These are phyloP conservation scores for Tokudaia muenninki DNA, from an alignment of 2,797 vertebrate species.

Conservation along the genomic window DNA sequence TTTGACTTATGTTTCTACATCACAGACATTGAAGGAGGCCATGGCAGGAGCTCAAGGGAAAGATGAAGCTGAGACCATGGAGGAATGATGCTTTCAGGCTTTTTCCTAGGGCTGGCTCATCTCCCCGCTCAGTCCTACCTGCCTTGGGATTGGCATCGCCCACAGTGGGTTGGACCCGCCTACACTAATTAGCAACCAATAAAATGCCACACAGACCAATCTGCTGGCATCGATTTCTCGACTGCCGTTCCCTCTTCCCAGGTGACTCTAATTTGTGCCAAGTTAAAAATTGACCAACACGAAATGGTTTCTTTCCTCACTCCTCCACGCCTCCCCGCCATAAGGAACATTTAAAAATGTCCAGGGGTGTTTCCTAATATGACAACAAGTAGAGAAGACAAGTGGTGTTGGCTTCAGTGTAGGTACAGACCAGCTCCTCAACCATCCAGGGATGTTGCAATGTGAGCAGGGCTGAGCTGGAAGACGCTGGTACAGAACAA, in stretches of 20 bases:
- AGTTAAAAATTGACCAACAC: not conserved
- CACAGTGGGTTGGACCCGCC: not conserved
- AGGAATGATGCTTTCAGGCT: not conserved
- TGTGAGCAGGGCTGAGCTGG: not conserved
- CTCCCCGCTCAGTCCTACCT: not conserved
- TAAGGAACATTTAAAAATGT: not conserved
- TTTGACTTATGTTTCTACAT: not conserved
- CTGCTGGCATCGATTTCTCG: not conserved
- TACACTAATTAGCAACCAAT: not conserved
- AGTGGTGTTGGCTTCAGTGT: too few relatives aligned
- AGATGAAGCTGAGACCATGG: too few relatives aligned
- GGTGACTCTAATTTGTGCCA: not conserved
- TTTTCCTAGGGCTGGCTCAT: not conserved
- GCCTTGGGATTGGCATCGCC: not conserved
- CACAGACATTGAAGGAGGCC: not conserved
- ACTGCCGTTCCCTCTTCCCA: not conserved
- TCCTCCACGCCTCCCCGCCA: too few relatives aligned
- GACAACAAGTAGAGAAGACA: not conserved
- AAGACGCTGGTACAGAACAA: rapidly evolving
- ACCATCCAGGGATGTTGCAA: not conserved
- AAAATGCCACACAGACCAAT: not conserved
- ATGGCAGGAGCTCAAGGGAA: not conserved
- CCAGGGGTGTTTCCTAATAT: not conserved
- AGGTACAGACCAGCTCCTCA: rapidly evolving
- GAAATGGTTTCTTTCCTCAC: not conserved